Evolutionary conservation across 2,888 invertebrate genomes (phyloP), one percentile per base, ranked within the genome.

Genomic region (Lasiommata megera): DNA sequence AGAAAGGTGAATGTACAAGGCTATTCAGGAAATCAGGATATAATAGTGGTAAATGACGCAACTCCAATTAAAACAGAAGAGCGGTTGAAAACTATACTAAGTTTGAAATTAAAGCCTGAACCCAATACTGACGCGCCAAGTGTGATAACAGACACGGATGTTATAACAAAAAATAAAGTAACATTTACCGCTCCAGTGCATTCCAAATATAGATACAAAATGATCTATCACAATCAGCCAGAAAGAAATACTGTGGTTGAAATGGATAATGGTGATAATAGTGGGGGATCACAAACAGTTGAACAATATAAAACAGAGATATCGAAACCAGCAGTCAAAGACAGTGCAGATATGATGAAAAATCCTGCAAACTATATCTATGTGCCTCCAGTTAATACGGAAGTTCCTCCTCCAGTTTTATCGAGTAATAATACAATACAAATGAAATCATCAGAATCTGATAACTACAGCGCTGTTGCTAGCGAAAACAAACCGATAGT

Each of bases 281-380:
- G 9, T 8, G 9, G 1, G n/a, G 14, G 9, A 40, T 8, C 28
- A 16, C 14, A 36, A 7, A 14, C 18, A 7, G 11, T 2, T 40
- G 8, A 37, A n/a, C n/a, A 17, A 5, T 12, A 31, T 9, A 44
- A 77, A n/a, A n/a, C n/a, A 62, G 88, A 53, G 14, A 34, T 18
- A 40, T 11, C 57, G n/a, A n/a, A 28, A 6, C 11, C 12, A 11
- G 5, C 7, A 12, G 36, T 14, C 14, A 37, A 8, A 7, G 48
- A 23, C 36, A 37, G 14, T 37, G 18, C 48, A 23, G 37, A 46
- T 43, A 3, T 6, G 28, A 18, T 8, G 18, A 41, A 6, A 8
- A 43, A 28, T 12, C 23, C 12, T 23, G 17, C 18, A 1, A 6
- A 41, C 18, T 41, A 18, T n/a, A 18, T 18, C 9, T 41, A 18